phyloP scores from a whole-genome alignment of 2,113 vertebrate genomes.

The Mobula hypostoma region DNA sequence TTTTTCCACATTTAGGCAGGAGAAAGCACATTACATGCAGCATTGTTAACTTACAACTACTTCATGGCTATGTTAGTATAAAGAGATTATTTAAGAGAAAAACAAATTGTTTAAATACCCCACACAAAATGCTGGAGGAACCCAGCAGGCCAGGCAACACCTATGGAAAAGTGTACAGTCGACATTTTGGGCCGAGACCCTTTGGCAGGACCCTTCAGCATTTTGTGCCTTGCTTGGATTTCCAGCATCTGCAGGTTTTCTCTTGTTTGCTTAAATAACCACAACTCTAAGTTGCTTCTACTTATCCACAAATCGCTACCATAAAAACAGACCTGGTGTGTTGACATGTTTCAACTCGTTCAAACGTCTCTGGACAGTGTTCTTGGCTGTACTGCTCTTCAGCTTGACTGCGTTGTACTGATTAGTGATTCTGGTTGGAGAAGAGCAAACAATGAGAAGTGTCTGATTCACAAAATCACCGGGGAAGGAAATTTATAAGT shows the following conservation, averaged over 20 bases:
- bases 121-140: too few relatives aligned
- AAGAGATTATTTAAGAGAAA: not conserved
- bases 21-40: not conserved
- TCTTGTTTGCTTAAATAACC: not conserved
- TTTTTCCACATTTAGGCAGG: not conserved
- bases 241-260: too few relatives aligned
- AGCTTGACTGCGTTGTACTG: constrained; percentile 67
- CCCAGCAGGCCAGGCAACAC: too few relatives aligned
- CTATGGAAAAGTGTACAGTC: too few relatives aligned
- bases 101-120: not conserved
- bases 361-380: constrained; percentile 58
- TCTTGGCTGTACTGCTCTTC: constrained; percentile 65
- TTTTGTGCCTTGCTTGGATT: too few relatives aligned
- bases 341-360: constrained; percentile 68
- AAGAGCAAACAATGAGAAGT: rapidly evolving
- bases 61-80: not conserved
- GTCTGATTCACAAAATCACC: not conserved
- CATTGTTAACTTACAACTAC: not conserved
- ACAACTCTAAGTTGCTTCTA: not conserved
- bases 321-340: constrained; percentile 9
- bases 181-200: too few relatives aligned
- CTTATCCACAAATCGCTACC: not conserved
- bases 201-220: too few relatives aligned
- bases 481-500: not conserved
- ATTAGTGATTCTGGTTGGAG: constrained; percentile 58